Evolutionary conservation across 2,888 invertebrate species (phyloP).

Genomic region (Gnatocerus cornutus): DNA sequence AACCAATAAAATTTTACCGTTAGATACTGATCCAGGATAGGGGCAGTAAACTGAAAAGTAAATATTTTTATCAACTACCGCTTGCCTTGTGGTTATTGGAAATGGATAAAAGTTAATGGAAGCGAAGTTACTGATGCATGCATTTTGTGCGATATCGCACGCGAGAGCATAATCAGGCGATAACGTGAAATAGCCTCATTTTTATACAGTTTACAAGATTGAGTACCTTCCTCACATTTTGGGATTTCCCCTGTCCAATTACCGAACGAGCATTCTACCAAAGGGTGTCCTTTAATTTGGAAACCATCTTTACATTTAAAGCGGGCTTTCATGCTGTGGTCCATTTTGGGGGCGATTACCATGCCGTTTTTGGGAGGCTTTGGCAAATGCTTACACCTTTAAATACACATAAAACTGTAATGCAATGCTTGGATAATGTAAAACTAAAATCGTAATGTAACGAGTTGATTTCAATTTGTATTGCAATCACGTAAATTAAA

Average conservation of each 20-base stretch:
- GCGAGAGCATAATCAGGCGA: constrained; percentile 10
- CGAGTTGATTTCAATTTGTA: too few species aligned
- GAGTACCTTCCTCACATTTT: constrained; percentile 84
- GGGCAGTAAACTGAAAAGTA: constrained; percentile 85
- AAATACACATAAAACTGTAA: constrained; percentile 14
- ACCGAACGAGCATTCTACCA: constrained; percentile 93
- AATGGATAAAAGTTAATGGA: constrained; percentile 11
- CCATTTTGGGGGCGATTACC: constrained; percentile 97
- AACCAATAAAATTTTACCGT: constrained; percentile 93
- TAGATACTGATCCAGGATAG: constrained; percentile 90
- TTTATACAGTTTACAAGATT: too few species aligned
- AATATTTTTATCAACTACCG: constrained; percentile 50
- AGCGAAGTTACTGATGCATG: constrained; percentile 4
- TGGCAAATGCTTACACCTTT: constrained; percentile 68
- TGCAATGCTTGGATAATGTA: not conserved
- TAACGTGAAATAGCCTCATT: constrained; percentile 2
- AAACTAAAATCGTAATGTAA: too few species aligned
- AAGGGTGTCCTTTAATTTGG: constrained; percentile 80
- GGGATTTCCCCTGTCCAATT: constrained; percentile 95
- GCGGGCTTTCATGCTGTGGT: constrained; percentile 95
- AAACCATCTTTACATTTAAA: constrained; percentile 96
- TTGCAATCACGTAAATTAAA: too few species aligned
- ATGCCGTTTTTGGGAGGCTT: constrained; percentile 91
- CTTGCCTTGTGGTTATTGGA: constrained; percentile 1
- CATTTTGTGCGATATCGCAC: constrained; percentile 14